Percentiles rank a stretch among this genome's conserved stretches.
Evolutionary conservation across 2,797 vertebrate species (phyloP).

Genomic region (Poecilia wingei): DNA sequence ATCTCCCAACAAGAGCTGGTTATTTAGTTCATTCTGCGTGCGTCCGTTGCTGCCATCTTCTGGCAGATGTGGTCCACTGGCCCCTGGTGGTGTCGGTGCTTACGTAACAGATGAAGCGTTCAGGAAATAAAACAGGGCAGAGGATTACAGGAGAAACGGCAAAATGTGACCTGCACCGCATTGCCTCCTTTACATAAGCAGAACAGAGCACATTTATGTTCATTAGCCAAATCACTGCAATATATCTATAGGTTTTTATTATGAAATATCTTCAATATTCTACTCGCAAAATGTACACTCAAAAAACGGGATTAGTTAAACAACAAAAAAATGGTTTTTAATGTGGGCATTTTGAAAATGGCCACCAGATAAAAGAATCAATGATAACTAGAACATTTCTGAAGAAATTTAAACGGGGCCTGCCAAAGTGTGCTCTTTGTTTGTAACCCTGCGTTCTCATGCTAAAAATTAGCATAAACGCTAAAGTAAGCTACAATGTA

Average conservation of each 20-base stretch:
- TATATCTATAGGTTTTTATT: background rate
- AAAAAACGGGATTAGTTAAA: background rate
- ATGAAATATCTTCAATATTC: background rate
- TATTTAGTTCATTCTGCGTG: slow-evolving; percentile 2
- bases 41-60: slow-evolving; percentile 59
- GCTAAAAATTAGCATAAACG: too few relatives aligned
- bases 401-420: too few relatives aligned
- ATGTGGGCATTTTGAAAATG: too few relatives aligned
- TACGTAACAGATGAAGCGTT: slow-evolving; percentile 52
- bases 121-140: background rate
- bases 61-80: slow-evolving; percentile 51
- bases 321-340: too few relatives aligned
- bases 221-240: background rate
- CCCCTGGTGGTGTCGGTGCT: slow-evolving; percentile 26
- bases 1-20: background rate
- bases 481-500: too few relatives aligned
- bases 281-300: background rate
- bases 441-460: too few relatives aligned
- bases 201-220: background rate
- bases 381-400: too few relatives aligned
- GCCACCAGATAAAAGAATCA: too few relatives aligned
- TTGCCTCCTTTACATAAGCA: slow-evolving; percentile 6
- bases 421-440: too few relatives aligned
- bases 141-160: slow-evolving; percentile 26
- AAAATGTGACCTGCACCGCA: background rate